Conservation (phyloP, 2,113 vertebrate genomes). For the Andinoacara biseriatus region DNA sequence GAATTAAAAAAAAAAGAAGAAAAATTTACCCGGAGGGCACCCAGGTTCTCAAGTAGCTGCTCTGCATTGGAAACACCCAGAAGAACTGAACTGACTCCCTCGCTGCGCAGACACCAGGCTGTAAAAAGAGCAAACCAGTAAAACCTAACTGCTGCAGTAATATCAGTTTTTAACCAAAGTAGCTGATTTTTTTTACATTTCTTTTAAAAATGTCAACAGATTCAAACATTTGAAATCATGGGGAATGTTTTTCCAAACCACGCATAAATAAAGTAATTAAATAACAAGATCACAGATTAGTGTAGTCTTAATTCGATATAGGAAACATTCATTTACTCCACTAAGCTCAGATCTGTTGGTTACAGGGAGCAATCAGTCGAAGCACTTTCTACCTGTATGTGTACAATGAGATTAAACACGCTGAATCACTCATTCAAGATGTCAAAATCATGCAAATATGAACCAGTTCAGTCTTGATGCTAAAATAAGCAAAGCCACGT, state of each 20-base stretch:
- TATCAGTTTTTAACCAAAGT: background rate
- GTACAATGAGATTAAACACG: background rate
- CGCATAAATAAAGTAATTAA: background rate
- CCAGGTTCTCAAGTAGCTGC: slow-evolving; percentile 90
- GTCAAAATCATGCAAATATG: background rate
- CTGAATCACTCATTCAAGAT: background rate
- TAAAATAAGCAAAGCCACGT: background rate
- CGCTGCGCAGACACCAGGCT: slow-evolving; percentile 93
- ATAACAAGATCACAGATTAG: background rate
- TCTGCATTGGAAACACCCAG: slow-evolving; percentile 88
- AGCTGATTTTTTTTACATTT: background rate
- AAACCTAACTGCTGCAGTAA: background rate
- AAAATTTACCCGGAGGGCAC: slow-evolving; percentile 84
- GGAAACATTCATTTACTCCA: background rate
- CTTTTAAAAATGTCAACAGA: background rate
- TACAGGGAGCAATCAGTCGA: background rate
- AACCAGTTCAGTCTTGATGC: background rate
- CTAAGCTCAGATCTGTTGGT: background rate
- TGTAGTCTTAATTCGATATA: background rate
- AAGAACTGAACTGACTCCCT: slow-evolving; percentile 91
- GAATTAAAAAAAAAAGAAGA: background rate
- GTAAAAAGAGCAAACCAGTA: slow-evolving; percentile 4
- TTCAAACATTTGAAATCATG: background rate
- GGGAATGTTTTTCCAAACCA: no score
- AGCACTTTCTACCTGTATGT: background rate